Base-by-base conservation (phyloP, 1,140 invertebrate genomes). In the Anastrepha obliqua region DNA sequence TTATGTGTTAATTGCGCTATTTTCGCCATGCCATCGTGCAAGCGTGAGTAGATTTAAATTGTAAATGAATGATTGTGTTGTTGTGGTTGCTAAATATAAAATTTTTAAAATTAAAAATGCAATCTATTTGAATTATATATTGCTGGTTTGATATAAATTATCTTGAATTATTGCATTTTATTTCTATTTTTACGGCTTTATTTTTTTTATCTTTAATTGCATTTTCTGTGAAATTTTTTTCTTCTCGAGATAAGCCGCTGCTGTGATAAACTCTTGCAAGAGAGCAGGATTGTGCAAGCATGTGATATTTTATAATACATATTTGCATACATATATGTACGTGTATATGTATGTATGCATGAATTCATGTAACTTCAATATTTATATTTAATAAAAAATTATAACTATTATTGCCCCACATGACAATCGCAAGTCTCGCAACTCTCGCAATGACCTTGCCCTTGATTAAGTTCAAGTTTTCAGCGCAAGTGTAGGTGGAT, bases 1-100 rank as follows among this genome's bases (percentile, higher is more conserved):
- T 47, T 47, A 74, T 74, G 67, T 74, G 67, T 74, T 74, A 74
- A 74, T 74, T 74, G 67, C 44, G 67, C 42, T 44, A 74, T 74
- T n/a, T 74, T 47, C 39, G 17, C 42, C 13, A 74, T 74, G 44
- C 44, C 42, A 42, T n/a, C 42, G 67, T 74, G 67, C 67, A 74
- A 74, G 44, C 67, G 67, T 74, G 42, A 17, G 67, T 74, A 11
- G 42, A 47, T 47, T 74, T 74, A 74, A 74, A 74, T 47, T 74
- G 67, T 42, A 2, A 47, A 74, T 47, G 13, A 74, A 11, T 5
- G 44, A 74, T 42, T 47, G 6, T 74, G 11, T 17, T 17, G 60
- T 62, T 62, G 60, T 62, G 11, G 17, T 62, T 17, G 11, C 13
- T 62, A 62, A 62, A 62, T 62, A 62, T 62, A n/a, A 62, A 13